Base-by-base conservation (phyloP, 2,797 vertebrate genomes). In the Clarias platycephalus region DNA sequence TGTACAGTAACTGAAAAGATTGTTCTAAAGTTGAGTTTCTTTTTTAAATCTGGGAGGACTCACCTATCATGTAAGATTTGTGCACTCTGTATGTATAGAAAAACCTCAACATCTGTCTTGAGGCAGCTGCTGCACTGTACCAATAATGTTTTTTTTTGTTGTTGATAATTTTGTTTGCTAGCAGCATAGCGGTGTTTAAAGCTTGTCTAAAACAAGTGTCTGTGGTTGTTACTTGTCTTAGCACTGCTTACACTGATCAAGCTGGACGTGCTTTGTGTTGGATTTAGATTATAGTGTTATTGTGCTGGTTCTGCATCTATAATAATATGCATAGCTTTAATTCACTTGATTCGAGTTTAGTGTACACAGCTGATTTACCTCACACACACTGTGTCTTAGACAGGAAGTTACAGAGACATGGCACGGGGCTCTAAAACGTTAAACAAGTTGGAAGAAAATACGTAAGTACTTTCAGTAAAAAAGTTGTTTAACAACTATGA, bases 231-330 rank as follows among this genome's bases (percentile, higher is more conserved):
- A 86, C 49, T 75, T 87, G 85, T 63, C 72, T 82, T 28, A 64
- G 62, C 71, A 70, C 84, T 89, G 87, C 86, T 91, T 89, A 89
- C 84, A 87, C 85, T 89, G 62, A 28, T 81, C 57, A 7, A 55
- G 22, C 53, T 74, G 86, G 84, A 74, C 82, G 58, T 84, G 68
- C 63, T 84, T 82, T 84, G 85, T 85, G 66, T 63, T 76, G 80
- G 31, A 24, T 81, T 87, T 67, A 82, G 80, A 75, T 85, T 80
- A 78, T 83, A 77, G 86, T 70, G 84, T 66, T 80, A n/a, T 85
- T 81, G 55, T 83, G 60, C 28, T 16, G 22, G 53, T 71, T 86
- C 49, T 70, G 58, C 66, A 67, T 79, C 44, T 49, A 7, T 70
- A 76, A 76, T 76, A 58, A n/a, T 34, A 53, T 79, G 40, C 26